Evolutionary conservation across 2,797 vertebrate species (phyloP).

Genomic region (Emydoidea blandingii): DNA sequence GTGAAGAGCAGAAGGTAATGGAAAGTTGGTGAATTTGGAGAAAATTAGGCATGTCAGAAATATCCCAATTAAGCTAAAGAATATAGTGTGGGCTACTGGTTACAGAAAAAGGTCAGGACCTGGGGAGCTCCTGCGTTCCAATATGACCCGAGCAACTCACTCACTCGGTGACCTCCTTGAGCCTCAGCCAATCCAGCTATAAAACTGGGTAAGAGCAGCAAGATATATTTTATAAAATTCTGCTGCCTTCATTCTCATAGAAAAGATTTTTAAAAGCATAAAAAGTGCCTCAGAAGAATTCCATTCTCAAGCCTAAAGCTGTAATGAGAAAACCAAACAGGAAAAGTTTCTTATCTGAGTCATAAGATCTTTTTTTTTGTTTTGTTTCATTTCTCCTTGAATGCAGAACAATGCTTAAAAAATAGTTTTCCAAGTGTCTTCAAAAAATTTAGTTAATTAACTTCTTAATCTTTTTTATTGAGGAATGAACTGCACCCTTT

Average conservation of each 20-base stretch:
- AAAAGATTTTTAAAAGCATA: conserved; percentile 18
- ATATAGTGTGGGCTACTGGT: background rate
- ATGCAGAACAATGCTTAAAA: conserved; percentile 4
- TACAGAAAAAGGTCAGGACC: background rate
- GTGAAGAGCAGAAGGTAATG: background rate
- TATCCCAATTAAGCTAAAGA: conserved; percentile 9
- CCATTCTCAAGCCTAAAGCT: background rate
- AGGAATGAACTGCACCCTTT: background rate
- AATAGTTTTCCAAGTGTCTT: conserved; percentile 21
- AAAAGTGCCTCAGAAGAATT: background rate
- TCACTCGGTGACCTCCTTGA: conserved; percentile 33
- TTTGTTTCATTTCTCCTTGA: background rate
- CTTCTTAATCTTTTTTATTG: background rate
- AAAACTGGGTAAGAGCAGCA: conserved; percentile 37
- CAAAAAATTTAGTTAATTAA: conserved; percentile 46
- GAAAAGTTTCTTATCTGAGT: background rate
- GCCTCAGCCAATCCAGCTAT: conserved; percentile 13
- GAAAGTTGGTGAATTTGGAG: conserved; percentile 17
- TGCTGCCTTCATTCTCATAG: background rate
- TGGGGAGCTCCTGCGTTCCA: conserved; percentile 9
- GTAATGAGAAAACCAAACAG: conserved; percentile 16
- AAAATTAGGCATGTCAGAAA: conserved; percentile 5
- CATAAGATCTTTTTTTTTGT: background rate
- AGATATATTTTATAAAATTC: conserved; percentile 12
- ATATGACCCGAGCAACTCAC: conserved; percentile 1